Evolutionary conservation across 2,888 invertebrate species (phyloP), one percentile per base, ranked within the genome.

Genomic region (Enchytraeus crypticus): DNA sequence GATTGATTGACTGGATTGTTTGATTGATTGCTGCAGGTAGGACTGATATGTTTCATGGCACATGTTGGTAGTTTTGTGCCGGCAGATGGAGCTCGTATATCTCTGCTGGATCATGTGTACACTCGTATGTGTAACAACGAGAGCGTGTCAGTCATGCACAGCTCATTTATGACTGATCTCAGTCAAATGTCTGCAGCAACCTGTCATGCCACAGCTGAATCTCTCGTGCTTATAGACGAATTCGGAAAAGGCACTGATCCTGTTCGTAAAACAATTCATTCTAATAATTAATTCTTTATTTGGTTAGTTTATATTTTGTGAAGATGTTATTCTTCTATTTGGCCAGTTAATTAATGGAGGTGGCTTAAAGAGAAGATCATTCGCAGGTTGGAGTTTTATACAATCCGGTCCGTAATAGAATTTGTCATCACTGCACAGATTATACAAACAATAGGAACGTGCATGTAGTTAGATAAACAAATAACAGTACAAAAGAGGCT

Each of bases 11-110:
- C n/a, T n/a, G n/a, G n/a, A n/a, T n/a, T n/a, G n/a, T n/a, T n/a
- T n/a, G n/a, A n/a, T n/a, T n/a, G n/a, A n/a, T n/a, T n/a, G n/a
- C 33, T 72, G 21, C 66, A 81, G 80, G 81, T 86, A 3, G 88
- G 87, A 21, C 75, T 92, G 57, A 85, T 91, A 68, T 85, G 87
- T 2, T 92, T 87, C 78, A 81, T 95, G 81, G 88, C 91, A 0
- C 92, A 92, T 74, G 84, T 92, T 62, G 95, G 95, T 29, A 87
- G 88, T 71, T 93, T 85, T 80, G 88, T 95, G 5, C 92, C 95
- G 0, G 92, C 91, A 0, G 83, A 84, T 62, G 76, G 78, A 0
- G 90, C 89, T 0, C 83, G 82, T 0, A 84, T 95, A 21, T 87
- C 88, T 18, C 73, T 87, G 1, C 77, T 90, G 30, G 84, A 86